Percentiles rank a stretch among this genome's conserved stretches.
These are phyloP conservation scores for Scaptomyza flava DNA, from an alignment of 2,888 invertebrate genomes.

Conservation along the genomic window DNA sequence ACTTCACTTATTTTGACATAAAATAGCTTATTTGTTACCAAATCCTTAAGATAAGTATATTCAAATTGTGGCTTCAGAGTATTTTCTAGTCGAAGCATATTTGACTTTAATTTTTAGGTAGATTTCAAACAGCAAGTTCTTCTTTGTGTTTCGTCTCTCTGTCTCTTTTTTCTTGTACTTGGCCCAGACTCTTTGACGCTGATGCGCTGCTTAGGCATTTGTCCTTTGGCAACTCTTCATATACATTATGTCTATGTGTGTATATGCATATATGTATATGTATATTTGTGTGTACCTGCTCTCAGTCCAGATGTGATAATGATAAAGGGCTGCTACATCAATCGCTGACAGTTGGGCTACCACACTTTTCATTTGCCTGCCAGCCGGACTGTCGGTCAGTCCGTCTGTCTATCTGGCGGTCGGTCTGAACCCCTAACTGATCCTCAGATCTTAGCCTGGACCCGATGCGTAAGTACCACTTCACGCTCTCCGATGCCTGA, in stretches of 20 bases:
- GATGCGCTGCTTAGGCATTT: slow-evolving; percentile 80
- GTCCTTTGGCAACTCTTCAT: slow-evolving; percentile 60
- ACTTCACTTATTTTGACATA: too few relatives aligned
- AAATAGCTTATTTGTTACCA: too few relatives aligned
- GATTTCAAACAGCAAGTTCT: slow-evolving; percentile 2
- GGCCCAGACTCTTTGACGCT: slow-evolving; percentile 73
- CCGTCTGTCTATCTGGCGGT: slow-evolving; percentile 7
- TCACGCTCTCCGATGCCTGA: slow-evolving; percentile 73
- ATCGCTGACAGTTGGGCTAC: slow-evolving; percentile 80
- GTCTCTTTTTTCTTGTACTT: neutral
- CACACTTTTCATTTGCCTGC: slow-evolving; percentile 75
- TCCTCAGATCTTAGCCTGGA: slow-evolving; percentile 38
- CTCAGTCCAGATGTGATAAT: slow-evolving; percentile 78
- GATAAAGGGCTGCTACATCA: slow-evolving; percentile 80
- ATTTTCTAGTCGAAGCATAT: slow-evolving; percentile 8
- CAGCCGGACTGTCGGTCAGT: slow-evolving; percentile 6
- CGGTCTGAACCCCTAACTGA: slow-evolving; percentile 30
- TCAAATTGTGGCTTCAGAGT: too few relatives aligned
- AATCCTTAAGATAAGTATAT: too few relatives aligned
- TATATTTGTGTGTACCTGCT: slow-evolving; percentile 61
- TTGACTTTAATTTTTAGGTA: neutral
- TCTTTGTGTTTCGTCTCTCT: neutral
- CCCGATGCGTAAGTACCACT: slow-evolving; percentile 75
- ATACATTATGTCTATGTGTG: neutral
- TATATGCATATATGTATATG: slow-evolving; percentile 22